Percentiles rank a stretch among this genome's conserved stretches.
These are phyloP conservation scores for Nycteola revayana DNA, from an alignment of 2,888 invertebrate species.

Conservation along the genomic window DNA sequence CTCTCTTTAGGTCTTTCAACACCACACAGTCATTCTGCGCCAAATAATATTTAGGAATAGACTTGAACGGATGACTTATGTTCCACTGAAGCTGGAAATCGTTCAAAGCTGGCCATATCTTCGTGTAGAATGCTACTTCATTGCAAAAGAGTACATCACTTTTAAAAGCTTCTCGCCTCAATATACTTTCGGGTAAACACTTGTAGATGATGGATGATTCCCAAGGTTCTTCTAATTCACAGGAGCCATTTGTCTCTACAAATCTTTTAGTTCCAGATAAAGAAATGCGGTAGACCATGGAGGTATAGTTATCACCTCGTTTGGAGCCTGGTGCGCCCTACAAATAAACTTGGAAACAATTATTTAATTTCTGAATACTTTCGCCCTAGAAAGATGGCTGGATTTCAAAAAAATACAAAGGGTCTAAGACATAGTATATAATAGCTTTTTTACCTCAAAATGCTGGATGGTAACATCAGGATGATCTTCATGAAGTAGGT, in stretches of 20 bases:
- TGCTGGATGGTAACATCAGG: constrained; percentile 79
- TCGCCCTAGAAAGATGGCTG: too few species aligned
- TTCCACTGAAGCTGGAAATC: constrained; percentile 79
- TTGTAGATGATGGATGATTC: constrained; percentile 86
- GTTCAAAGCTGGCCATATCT: constrained; percentile 85
- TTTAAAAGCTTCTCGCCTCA: constrained; percentile 85
- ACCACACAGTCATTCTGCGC: constrained; percentile 82
- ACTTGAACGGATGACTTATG: constrained; percentile 68
- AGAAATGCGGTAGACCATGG: constrained; percentile 85
- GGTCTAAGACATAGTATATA: too few species aligned
- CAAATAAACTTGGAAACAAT: too few species aligned
- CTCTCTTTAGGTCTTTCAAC: constrained; percentile 82
- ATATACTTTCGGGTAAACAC: constrained; percentile 84
- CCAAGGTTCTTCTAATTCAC: constrained; percentile 77
- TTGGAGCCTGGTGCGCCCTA: constrained; percentile 87
- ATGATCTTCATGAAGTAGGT: constrained; percentile 77
- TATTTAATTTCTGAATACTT: too few species aligned
- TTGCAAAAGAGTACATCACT: constrained; percentile 87
- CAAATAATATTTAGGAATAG: constrained; percentile 83
- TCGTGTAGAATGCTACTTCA: constrained; percentile 87
- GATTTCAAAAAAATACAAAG: too few species aligned
- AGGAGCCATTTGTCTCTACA: constrained; percentile 47
- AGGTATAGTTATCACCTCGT: constrained; percentile 88
- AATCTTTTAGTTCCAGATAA: constrained; percentile 76
- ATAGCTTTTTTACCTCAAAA: constrained; percentile 77